phyloP scores from a whole-genome alignment of 2,113 vertebrate species.

The Antechinus stuartii region DNA sequence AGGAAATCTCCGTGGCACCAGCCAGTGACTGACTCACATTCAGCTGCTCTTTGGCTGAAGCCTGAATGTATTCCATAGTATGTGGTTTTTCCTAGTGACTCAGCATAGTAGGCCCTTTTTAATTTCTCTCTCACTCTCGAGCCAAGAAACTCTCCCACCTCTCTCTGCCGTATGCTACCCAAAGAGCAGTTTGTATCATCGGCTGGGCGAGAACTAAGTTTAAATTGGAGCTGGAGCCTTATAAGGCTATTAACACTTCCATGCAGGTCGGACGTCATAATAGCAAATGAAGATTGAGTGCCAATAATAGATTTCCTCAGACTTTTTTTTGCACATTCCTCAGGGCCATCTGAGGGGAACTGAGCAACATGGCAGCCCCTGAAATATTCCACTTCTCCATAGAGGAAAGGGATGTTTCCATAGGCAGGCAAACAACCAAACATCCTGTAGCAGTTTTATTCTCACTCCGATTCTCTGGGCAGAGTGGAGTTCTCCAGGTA shows the following conservation, averaged over 20 bases:
- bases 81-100: constrained; percentile 88
- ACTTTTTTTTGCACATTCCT: constrained; percentile 79
- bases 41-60: constrained; percentile 86
- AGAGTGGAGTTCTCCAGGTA: not conserved
- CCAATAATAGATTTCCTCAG: constrained; percentile 86
- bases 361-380: constrained; percentile 83
- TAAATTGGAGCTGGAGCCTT: constrained; percentile 86
- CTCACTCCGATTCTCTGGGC: constrained; percentile 13
- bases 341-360: constrained; percentile 78
- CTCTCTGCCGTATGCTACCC: constrained; percentile 87
- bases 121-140: constrained; percentile 86
- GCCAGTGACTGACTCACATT: constrained; percentile 86
- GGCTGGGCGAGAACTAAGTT: constrained; percentile 85
- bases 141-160: constrained; percentile 89
- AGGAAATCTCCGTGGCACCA: constrained; percentile 84
- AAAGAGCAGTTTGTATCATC: constrained; percentile 85
- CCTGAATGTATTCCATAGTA: constrained; percentile 88
- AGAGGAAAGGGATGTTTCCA: constrained; percentile 69
- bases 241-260: constrained; percentile 86
- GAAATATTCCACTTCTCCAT: constrained; percentile 84
- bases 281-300: constrained; percentile 82
- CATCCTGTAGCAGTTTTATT: constrained; percentile 54
- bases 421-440: constrained; percentile 69
- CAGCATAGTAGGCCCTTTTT: constrained; percentile 91
- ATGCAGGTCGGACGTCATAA: constrained; percentile 87